These are phyloP conservation scores for Neoniphon sammara DNA, from an alignment of 2,797 vertebrate species.

Conservation along the genomic window DNA sequence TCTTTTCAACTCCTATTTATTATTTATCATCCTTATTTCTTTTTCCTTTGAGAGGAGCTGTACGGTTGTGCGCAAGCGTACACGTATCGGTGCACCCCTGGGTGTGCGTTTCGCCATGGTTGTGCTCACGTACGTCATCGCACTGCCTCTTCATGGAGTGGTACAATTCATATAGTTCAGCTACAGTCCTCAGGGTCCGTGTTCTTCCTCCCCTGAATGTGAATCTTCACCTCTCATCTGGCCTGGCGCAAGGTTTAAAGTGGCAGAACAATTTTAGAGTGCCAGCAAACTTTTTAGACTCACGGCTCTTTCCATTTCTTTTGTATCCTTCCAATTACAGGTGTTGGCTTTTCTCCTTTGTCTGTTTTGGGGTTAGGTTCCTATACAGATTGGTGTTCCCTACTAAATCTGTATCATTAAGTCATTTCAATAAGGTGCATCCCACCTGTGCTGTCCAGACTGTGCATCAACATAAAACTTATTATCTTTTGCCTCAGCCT, in stretches of 20 bases:
- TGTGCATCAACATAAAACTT: background rate
- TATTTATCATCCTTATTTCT: slow-evolving; percentile 83
- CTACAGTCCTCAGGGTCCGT: slow-evolving; percentile 50
- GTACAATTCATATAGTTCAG: slow-evolving; percentile 53
- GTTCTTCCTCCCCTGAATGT: slow-evolving; percentile 58
- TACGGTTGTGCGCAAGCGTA: slow-evolving; percentile 58
- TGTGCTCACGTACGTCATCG: slow-evolving; percentile 50
- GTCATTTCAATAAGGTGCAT: background rate
- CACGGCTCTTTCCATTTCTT: slow-evolving; percentile 60
- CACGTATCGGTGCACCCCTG: slow-evolving; percentile 53
- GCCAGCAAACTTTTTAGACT: slow-evolving; percentile 58
- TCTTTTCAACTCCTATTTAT: slow-evolving; percentile 85
- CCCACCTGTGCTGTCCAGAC: background rate
- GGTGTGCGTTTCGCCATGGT: slow-evolving; percentile 50
- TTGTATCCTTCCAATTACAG: slow-evolving; percentile 57
- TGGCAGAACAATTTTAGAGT: slow-evolving; percentile 58
- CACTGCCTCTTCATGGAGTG: slow-evolving; percentile 56
- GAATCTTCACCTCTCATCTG: slow-evolving; percentile 65
- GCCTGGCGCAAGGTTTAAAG: slow-evolving; percentile 53
- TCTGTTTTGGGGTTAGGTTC: slow-evolving; percentile 26
- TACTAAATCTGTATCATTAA: background rate
- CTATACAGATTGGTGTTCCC: background rate
- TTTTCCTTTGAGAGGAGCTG: slow-evolving; percentile 80
- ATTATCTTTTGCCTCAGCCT: background rate
- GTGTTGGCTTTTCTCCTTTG: slow-evolving; percentile 53